Evolutionary conservation across 2,113 vertebrate species (phyloP).

Genomic region (Mionectes macconnelli): DNA sequence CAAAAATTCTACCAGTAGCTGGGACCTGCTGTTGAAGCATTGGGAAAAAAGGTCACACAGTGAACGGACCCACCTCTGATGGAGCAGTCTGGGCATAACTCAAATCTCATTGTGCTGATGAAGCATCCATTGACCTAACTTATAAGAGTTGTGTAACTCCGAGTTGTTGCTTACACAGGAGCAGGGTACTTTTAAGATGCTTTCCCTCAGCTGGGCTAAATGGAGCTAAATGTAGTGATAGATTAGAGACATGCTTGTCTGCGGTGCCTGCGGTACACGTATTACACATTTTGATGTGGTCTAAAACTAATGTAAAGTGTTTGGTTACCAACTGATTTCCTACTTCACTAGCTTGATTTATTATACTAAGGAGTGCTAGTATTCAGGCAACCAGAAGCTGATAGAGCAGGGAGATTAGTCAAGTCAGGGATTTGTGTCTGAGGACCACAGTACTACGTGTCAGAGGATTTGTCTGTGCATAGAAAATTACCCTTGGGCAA

Average conservation of each 20-base stretch:
- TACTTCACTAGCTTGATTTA: neutral
- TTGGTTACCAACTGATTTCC: neutral
- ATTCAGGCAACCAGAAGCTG: neutral
- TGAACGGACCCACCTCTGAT: neutral
- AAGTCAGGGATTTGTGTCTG: neutral
- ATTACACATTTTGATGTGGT: neutral
- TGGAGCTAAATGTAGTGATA: neutral
- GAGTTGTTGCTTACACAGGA: neutral
- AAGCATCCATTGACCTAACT: neutral
- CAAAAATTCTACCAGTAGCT: neutral
- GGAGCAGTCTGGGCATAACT: neutral
- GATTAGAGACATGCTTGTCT: neutral
- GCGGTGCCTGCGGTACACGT: neutral
- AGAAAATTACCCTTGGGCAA: neutral
- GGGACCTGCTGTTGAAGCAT: neutral
- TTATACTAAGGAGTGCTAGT: neutral
- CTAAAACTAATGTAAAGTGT: neutral
- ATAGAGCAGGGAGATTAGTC: neutral
- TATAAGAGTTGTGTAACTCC: neutral
- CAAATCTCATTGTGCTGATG: neutral
- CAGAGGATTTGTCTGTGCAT: neutral
- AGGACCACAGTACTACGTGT: neutral
- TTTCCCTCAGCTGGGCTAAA: neutral
- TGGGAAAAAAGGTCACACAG: fast-evolving
- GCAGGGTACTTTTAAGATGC: neutral